Evolutionary conservation across 2,113 vertebrate genomes (phyloP), one percentile per base, ranked within the genome.

Genomic region (Motacilla alba): DNA sequence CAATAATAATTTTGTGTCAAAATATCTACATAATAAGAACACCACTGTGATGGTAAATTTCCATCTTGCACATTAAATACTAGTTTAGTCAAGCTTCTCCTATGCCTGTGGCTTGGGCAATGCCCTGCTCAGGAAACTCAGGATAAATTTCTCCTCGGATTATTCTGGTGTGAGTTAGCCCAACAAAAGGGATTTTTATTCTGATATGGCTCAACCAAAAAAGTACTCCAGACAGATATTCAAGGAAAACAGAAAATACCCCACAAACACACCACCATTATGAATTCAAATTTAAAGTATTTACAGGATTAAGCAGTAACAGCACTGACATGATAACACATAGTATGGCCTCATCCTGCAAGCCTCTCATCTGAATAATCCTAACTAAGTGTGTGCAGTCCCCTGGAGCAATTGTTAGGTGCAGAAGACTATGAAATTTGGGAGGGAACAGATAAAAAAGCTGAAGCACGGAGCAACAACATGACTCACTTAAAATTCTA

Each of bases 1-100:
- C 93, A 98, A 70, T 73, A 95, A 91, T 92, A 97, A 96, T 94
- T 97, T 94, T 91, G 76, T 96, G 94, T 95, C 96, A 96, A 97
- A 97, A 96, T 95, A 92, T 63, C 69, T 77, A 93, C 79, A 60
- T 93, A 93, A 81, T 85, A 96, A 92, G 76, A 95, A 84, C 75
- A 89, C 55, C 83, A 95, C 81, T 93, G 86, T 74, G 90, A 96
- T 73, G 74, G 83, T 78, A 91, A 94, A 95, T 94, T 87, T 30
- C 16, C 63, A 91, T 92, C 90, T 94, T 27, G 72, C 90, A 76
- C 90, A 64, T 88, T 93, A 89, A 66, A 94, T 85, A 83, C 46
- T 17, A 41, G 33, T n/a, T 31, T 74, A 69, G 64, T 96, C 58
- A 53, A 82, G 84, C 56, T 97, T 69, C 74, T 50, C 64, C 72